Percentiles rank a stretch among this genome's conserved stretches.
phyloP scores from a whole-genome alignment of 92 coral and sea anemone species.

The Chrysogorgia sp. region DNA sequence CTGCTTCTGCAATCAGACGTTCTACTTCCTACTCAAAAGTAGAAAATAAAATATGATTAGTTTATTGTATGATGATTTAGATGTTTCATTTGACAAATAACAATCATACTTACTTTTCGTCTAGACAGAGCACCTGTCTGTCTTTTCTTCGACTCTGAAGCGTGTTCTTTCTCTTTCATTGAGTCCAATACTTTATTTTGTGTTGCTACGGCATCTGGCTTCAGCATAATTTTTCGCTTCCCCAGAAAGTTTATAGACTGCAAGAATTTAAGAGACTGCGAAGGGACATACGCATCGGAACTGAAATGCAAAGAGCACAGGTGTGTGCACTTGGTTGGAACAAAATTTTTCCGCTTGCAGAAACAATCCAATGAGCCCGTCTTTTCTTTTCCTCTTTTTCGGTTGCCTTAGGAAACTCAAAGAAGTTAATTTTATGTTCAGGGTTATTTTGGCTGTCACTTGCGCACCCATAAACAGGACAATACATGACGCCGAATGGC shows the following conservation, averaged over 20 bases:
- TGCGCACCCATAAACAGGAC: conserved; percentile 30
- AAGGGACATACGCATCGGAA: conserved; percentile 7
- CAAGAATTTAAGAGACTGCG: conserved; percentile 14
- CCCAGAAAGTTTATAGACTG: background rate
- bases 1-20: no score
- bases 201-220: conserved; percentile 11
- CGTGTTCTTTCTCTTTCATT: background rate
- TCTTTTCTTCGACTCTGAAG: background rate
- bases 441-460: conserved; percentile 30
- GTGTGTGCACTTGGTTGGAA: conserved; percentile 2
- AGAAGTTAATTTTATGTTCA: background rate
- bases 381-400: conserved; percentile 7
- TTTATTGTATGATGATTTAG: no score
- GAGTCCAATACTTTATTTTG: background rate
- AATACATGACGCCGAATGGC: conserved; percentile 6
- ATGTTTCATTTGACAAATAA: no score
- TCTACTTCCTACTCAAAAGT: no score
- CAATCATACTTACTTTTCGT: background rate
- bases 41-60: no score
- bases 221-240: background rate
- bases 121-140: background rate
- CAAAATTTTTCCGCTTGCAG: conserved; percentile 13
- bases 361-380: conserved; percentile 4
- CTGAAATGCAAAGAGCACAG: conserved; percentile 30
- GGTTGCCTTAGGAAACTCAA: conserved; percentile 16